Evolutionary conservation across 23 tunicate species (phyloP), one percentile per base, ranked within the genome.

Genomic region (Trididemnum clinides): DNA sequence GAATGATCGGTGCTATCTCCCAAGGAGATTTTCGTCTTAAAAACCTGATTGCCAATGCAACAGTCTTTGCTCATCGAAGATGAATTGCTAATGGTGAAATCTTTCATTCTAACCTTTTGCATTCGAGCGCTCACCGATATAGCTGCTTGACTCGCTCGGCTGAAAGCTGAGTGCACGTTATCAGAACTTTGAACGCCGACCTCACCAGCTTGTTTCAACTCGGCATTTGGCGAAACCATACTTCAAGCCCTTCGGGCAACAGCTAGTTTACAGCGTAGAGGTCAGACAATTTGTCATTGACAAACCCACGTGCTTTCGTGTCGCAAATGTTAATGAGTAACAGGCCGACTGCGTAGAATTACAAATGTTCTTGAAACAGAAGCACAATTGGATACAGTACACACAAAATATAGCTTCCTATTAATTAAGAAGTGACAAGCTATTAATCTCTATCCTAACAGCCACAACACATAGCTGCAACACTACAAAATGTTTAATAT

Each of bases 201-300:
- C 10, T 66, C 37, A 4, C 37, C 75, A 4, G 12, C 37, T 3
- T 32, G 75, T 19, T 66, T 29, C 22, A 59, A n/a, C 37, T 66
- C 37, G 7, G 30, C 37, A 23, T 66, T 19, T 4, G 75, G 75
- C 37, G 37, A 66, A 30, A 66, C 75, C 75, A 66, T 66, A 15
- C 12, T 32, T 6, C n/a, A 66, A 28, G 37, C n/a, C 75, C 75
- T 66, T 66, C 75, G 31, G 66, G 66, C 66, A 59, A 59, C 27
- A 59, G 20, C 25, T 15, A 66, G 75, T 37, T 10, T 66, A 29
- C 31, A 66, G 75, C 75, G 75, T 32, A 66, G 75, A 66, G 75
- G 75, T 66, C 75, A 66, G 75, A 66, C 75, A 37, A 66, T 66
- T 66, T 66, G 75, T 66, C 75, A 66, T 66, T 66, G 75, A 66